phyloP scores from a whole-genome alignment of 2,113 vertebrate species.

The Pygoscelis adeliae region DNA sequence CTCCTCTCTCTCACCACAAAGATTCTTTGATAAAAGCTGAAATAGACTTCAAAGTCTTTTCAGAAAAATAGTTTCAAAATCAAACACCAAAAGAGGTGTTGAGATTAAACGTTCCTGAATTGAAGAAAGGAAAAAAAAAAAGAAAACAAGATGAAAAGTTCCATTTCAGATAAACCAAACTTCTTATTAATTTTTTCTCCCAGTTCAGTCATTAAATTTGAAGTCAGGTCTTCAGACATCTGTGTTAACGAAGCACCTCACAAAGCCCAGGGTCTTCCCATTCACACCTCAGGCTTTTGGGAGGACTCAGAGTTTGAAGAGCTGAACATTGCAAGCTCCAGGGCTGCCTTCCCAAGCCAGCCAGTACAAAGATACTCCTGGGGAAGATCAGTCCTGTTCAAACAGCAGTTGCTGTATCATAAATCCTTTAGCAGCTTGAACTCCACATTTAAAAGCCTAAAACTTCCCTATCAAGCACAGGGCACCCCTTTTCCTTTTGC shows the following conservation, averaged over 20 bases:
- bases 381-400: background rate
- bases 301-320: background rate
- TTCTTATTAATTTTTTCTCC: background rate
- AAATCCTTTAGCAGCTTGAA: background rate
- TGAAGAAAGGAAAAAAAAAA: background rate
- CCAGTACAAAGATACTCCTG: background rate
- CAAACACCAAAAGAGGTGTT: background rate
- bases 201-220: background rate
- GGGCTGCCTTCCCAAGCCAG: background rate
- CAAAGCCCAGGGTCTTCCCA: background rate
- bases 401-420: background rate
- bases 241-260: background rate
- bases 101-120: background rate
- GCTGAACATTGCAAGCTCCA: background rate
- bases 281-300: background rate
- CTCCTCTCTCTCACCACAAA: background rate
- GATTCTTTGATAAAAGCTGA: background rate
- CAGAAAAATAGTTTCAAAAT: background rate
- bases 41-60: background rate
- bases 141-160: background rate
- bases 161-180: background rate
- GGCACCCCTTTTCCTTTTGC: background rate
- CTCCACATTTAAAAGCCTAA: background rate
- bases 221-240: background rate
- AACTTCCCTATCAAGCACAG: background rate